Evolutionary conservation across 2,888 invertebrate species (phyloP).

Genomic region (Drosophila conformis): DNA sequence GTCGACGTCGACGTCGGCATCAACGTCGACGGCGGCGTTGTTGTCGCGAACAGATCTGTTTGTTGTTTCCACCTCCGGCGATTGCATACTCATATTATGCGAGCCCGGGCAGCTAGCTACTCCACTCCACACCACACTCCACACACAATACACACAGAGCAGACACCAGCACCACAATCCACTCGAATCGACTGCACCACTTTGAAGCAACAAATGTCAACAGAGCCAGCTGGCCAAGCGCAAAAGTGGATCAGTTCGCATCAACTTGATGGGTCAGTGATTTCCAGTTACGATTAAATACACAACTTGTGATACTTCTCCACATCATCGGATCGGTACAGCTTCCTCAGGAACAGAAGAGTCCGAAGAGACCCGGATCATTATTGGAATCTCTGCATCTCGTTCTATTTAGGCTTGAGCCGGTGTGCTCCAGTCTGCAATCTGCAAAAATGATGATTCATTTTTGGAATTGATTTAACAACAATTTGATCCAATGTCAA

Average conservation of each 20-base stretch:
- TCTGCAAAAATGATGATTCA: background rate
- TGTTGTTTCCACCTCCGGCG: conserved; percentile 68
- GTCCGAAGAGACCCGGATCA: background rate
- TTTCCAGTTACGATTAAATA: conserved; percentile 29
- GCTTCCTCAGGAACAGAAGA: background rate
- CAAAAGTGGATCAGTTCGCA: conserved; percentile 46
- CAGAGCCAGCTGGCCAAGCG: conserved; percentile 25
- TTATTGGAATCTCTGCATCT: background rate
- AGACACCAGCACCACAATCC: conserved; percentile 5
- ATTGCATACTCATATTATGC: conserved; percentile 64
- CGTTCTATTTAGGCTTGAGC: too few species aligned
- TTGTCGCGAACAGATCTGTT: conserved; percentile 74
- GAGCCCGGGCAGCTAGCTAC: conserved; percentile 26
- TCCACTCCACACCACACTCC: conserved; percentile 17
- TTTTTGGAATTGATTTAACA: background rate
- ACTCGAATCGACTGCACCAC: conserved; percentile 18
- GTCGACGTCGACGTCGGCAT: conserved; percentile 36
- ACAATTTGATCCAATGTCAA: background rate
- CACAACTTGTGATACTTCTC: conserved; percentile 5
- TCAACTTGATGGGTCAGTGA: conserved; percentile 49
- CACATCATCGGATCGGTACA: background rate
- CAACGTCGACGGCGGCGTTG: conserved; percentile 43
- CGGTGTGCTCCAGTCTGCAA: background rate
- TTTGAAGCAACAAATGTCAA: conserved; percentile 39
- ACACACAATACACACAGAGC: conserved; percentile 20